phyloP scores from a whole-genome alignment of 2,888 invertebrate genomes.

The Metopia argyrocephala region DNA sequence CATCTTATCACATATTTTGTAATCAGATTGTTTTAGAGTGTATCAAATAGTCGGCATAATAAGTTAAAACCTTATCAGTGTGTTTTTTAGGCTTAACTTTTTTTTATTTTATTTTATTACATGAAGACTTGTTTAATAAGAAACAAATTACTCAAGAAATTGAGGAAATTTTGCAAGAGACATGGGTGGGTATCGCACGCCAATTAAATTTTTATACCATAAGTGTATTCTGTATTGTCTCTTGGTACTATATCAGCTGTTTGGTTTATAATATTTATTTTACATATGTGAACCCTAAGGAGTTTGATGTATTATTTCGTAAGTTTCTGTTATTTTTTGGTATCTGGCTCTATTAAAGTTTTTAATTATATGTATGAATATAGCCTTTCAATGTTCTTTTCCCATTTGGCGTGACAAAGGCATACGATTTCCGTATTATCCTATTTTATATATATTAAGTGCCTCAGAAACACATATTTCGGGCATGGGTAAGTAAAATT shows the following conservation, averaged over 20 bases:
- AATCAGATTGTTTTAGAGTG: no score
- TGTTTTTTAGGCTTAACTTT: no score
- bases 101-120: neutral
- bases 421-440: constrained; percentile 46
- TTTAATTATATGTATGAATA: neutral
- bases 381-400: constrained; percentile 51
- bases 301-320: constrained; percentile 46
- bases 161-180: constrained; percentile 28
- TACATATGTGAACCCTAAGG: constrained; percentile 18
- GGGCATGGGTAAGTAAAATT: constrained; percentile 40
- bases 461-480: constrained; percentile 30
- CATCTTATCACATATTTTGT: no score
- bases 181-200: constrained; percentile 46
- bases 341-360: neutral
- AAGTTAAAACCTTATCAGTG: no score
- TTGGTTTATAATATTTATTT: constrained; percentile 31
- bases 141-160: constrained; percentile 37
- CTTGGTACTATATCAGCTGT: constrained; percentile 33
- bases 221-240: constrained; percentile 1
- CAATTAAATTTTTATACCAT: constrained; percentile 33
- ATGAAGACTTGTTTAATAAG: constrained; percentile 41
- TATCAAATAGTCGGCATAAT: no score
- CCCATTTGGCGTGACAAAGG: constrained; percentile 48
- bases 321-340: neutral
- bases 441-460: constrained; percentile 41